These are phyloP conservation scores for Bimastos eiseni DNA, from an alignment of 2,888 invertebrate species.

Conservation along the genomic window DNA sequence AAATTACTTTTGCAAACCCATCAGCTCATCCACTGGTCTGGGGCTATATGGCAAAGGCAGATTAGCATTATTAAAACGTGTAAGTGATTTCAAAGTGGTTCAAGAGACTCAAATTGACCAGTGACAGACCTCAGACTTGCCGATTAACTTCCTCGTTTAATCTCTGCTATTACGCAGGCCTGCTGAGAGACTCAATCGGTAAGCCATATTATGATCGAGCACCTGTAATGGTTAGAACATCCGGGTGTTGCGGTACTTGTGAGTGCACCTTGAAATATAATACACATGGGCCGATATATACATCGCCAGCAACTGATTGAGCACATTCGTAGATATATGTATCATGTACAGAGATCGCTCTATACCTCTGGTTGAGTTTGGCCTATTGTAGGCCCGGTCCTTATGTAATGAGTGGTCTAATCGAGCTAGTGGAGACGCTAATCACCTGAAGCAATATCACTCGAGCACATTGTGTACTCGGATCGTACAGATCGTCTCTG, in stretches of 20 bases:
- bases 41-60: not conserved
- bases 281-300: not conserved
- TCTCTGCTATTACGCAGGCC: not conserved
- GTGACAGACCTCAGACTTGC: too few species aligned
- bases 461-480: not conserved
- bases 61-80: not conserved
- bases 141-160: not conserved
- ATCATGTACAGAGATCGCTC: not conserved
- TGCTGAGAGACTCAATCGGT: not conserved
- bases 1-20: not conserved
- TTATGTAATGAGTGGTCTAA: not conserved
- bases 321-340: constrained; percentile 3
- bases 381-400: not conserved
- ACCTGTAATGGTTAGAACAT: not conserved
- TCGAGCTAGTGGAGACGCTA: not conserved
- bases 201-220: not conserved
- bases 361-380: not conserved
- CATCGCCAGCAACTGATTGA: not conserved
- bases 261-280: constrained; percentile 2
- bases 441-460: not conserved
- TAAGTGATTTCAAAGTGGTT: not conserved
- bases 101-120: not conserved
- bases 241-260: not conserved
- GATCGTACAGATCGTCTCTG: not conserved
- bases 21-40: not conserved